These are phyloP conservation scores for Nomada ferruginata DNA, from an alignment of 2,888 invertebrate genomes.

Conservation along the genomic window DNA sequence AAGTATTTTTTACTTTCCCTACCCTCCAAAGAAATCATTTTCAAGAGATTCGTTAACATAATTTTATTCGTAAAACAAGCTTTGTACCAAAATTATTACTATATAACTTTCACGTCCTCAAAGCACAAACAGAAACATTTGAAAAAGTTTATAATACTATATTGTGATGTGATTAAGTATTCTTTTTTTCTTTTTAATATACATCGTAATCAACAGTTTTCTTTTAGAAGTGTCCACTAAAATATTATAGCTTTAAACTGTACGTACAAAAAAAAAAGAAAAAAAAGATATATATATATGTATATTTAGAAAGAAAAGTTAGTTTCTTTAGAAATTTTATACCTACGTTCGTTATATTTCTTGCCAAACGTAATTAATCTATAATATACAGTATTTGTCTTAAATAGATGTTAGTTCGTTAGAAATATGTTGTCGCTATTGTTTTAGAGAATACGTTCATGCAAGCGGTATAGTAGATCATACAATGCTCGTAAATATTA, in stretches of 20 bases:
- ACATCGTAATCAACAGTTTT: constrained; percentile 44
- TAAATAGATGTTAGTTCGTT: constrained; percentile 59
- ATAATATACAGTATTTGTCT: constrained; percentile 59
- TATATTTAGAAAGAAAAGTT: constrained; percentile 37
- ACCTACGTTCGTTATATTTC: constrained; percentile 58
- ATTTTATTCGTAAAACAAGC: not conserved
- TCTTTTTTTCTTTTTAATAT: constrained; percentile 30
- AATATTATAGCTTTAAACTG: constrained; percentile 42
- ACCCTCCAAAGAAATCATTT: not conserved
- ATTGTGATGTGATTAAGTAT: constrained; percentile 56
- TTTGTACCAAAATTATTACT: constrained; percentile 59
- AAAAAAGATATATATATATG: constrained; percentile 7
- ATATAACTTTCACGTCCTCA: constrained; percentile 43
- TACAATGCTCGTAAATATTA: constrained; percentile 60
- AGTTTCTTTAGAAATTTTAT: constrained; percentile 51
- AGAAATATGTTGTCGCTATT: constrained; percentile 56
- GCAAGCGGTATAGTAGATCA: constrained; percentile 60
- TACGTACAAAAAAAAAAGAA: constrained; percentile 38
- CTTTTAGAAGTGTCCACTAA: constrained; percentile 39
- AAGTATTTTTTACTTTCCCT: constrained; percentile 1
- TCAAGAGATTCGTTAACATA: not conserved
- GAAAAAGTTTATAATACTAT: constrained; percentile 46
- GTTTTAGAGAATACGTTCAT: constrained; percentile 56
- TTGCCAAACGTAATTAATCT: constrained; percentile 58
- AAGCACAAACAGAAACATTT: constrained; percentile 32